Evolutionary conservation across 2,113 vertebrate genomes (phyloP), one percentile per base, ranked within the genome.

Genomic region (Scatophagus argus): DNA sequence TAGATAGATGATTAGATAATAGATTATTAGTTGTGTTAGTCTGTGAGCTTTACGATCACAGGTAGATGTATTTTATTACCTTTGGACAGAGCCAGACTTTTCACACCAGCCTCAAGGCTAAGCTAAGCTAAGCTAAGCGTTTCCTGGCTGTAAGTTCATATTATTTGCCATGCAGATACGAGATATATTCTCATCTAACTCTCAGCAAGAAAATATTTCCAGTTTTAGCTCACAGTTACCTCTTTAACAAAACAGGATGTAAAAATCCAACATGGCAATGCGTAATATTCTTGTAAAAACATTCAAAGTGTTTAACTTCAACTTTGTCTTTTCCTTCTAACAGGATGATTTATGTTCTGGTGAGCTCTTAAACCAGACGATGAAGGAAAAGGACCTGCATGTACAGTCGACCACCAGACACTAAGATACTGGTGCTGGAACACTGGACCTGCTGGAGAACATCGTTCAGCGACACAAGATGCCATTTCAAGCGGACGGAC

Each of bases 331-430:
- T n/a, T 29, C 1, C 34, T 19, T 38, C 44, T 11, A 19, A 51
- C 94, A 99, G 98, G 93, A 99, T 99, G 98, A 99, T 99, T 94
- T 99, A 99, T 69, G 97, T 99, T 78, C 93, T 99, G 96, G 98
- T 99, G 95, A 99, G 98, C 95, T 99, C 98, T 78, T 99, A 99
- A 96, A 91, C 56, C 17, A 27, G 75, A 32, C 23, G 12, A n/a
- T 17, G 69, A 46, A 56, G 74, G 75, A 79, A 19, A 58, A 49
- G 76, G 79, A 87, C 67, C 78, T 69, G 82, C 84, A 85, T 77
- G 85, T 77, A 82, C 85, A 74, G 84, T 66, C 54, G 84, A 88
- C 61, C 64, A 83, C 77, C 82, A 89, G 87, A 87, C 70, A 64
- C 88, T 82, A 71, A 29, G 77, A 87, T 77, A 68, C 74, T 54